Base-by-base conservation (phyloP, 2,797 vertebrate genomes). In the Scyliorhinus canicula region DNA sequence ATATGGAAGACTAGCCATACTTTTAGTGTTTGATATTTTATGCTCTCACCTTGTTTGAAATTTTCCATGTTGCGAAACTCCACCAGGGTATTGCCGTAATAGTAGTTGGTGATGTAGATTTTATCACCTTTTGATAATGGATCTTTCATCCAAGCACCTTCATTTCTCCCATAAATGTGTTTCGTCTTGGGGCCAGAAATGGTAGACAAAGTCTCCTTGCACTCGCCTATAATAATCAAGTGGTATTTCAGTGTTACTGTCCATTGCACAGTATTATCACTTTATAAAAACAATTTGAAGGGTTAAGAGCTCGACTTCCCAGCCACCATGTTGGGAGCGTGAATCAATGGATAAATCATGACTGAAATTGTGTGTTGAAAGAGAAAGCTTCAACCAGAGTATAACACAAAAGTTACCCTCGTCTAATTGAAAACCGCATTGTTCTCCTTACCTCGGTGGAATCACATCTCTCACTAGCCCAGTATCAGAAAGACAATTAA, bases 81-180 rank as follows among this genome's bases (percentile, higher is more conserved):
- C 95, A 99, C 97, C 93, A 99, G 97, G 0, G 98, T 99, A 97
- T 99, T 99, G 95, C 99, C 99, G 0, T 99, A 99, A 96, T 98
- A 98, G 95, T 98, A 99, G 96, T 99, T 99, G 95, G 99, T 98
- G 74, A 99, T 98, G 0, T 99, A 99, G 95, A 99, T 99, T 95
- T 98, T 98, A 95, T 98, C 97, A 9, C 98, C 97, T 63, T 95
- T 96, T n/a, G 98, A 98, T 95, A 98, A 96, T 0, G 99, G 98
- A 95, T 99, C 99, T 97, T 99, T 99, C 99, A 99, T 99, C 99
- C 99, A 99, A 2, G 99, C 99, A 0, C 99, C 99, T 96, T 99
- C 99, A 0, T 97, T 99, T 95, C 97, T 98, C 88, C 99, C 99
- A 0, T 98, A 99, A 0, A 97, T 98, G 97, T 99, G 99, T 96